Base-by-base conservation (phyloP, 2,888 invertebrate genomes). In the Xestia sexstrigata region DNA sequence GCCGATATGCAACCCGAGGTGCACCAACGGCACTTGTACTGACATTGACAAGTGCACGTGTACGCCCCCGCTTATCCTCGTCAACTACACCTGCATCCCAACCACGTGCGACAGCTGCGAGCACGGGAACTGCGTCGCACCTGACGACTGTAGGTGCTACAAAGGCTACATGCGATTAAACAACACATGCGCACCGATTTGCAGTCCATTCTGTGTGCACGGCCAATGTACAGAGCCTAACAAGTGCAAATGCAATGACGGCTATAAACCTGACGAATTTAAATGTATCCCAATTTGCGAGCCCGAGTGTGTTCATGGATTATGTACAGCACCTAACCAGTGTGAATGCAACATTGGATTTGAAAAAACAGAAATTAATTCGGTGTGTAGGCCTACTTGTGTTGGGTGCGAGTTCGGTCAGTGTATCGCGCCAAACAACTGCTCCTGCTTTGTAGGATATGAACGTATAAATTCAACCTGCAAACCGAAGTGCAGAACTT, bases 111-210 rank as follows among this genome's bases (percentile, higher is more conserved):
- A 47, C 42, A 49, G 45, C 39, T 84, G 84, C 60, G 79, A 83
- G 8, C 65, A 84, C 39, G 93, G 95, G 1, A 85, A 85, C 1
- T 97, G 97, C 77, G 83, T 90, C 3, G 93, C 90, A 0, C 95
- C 95, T 0, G 89, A 94, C 1, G 86, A 88, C 26, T 97, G 97
- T 63, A 85, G 87, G 15, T 97, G 97, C 79, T 89, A 93, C 47
- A 86, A 85, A 39, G 96, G 96, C 2, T 96, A 94, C 76, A 76
- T 47, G 55, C 71, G 58, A 49, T 65, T 95, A 78, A 81, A 85
- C 26, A 67, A 78, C 20, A 84, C 65, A 8, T 87, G 90, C 62
- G 65, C 42, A 52, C 86, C 86, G 1, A 42, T 42, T 52, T 84
- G 84, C 70, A 7, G 13, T 17, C 8, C 42, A 4, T 0, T 47